Evolutionary conservation across 2,113 vertebrate genomes (phyloP).

Genomic region (Takifugu flavidus): DNA sequence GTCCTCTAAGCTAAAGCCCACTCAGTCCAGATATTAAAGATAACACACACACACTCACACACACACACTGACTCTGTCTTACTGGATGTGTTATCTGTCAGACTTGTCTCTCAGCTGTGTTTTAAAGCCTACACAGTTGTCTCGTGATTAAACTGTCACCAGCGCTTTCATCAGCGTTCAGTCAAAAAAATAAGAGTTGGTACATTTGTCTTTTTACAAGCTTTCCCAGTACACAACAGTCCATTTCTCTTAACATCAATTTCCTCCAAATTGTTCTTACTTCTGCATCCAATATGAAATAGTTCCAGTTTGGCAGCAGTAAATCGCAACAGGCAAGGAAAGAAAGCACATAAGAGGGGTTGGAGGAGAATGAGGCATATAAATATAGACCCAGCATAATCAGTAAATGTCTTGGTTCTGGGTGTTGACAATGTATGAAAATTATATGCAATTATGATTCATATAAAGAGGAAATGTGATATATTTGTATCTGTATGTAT

Average conservation of each 20-base stretch:
- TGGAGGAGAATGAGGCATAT: conserved; percentile 47
- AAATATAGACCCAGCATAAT: conserved; percentile 49
- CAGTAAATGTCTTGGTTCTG: conserved; percentile 44
- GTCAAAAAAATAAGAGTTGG: conserved; percentile 46
- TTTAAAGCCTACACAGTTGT: conserved; percentile 46
- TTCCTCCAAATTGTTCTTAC: conserved; percentile 15
- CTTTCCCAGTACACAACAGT: conserved; percentile 13
- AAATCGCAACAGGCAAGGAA: conserved; percentile 1
- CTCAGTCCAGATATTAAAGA: conserved; percentile 13
- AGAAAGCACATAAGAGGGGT: conserved; percentile 39
- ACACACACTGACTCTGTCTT: background rate
- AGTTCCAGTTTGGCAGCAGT: conserved; percentile 6
- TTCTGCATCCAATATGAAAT: conserved; percentile 23
- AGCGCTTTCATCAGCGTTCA: conserved; percentile 53
- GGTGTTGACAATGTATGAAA: conserved; percentile 50
- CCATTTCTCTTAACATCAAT: conserved; percentile 16
- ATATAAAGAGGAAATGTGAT: conserved; percentile 28
- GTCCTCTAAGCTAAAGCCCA: conserved; percentile 22
- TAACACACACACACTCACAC: conserved; percentile 3
- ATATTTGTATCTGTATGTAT: conserved; percentile 12
- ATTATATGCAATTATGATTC: conserved; percentile 57
- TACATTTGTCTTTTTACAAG: conserved; percentile 43
- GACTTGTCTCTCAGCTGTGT: conserved; percentile 43
- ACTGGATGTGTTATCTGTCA: conserved; percentile 42
- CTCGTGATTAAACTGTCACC: conserved; percentile 64